Evolutionary conservation across 2,113 vertebrate species (phyloP), one percentile per base, ranked within the genome.

Genomic region (Cinclus mexicanus): DNA sequence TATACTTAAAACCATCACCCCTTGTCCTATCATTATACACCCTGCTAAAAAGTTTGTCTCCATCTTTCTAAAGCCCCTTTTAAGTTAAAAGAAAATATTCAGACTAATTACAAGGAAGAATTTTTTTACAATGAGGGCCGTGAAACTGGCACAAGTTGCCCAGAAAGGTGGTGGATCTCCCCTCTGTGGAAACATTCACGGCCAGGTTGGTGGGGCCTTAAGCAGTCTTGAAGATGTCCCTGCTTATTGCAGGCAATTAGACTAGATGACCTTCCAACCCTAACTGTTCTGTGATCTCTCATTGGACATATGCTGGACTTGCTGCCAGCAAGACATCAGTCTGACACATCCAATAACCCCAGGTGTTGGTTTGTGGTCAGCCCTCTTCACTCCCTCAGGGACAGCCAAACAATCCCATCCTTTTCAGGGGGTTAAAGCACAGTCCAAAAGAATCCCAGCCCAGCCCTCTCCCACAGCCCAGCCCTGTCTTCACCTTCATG

Each of bases 401-500:
- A 74, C 0, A 4, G n/a, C 37, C 2, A 2, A 37, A 37, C 35
- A 57, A 47, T 2, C 16, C 37, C 46, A 64, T 49, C 6, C 4
- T 61, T 87, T 50, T 39, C 6, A 3, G 4, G 9, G 49, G 21
- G 28, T 50, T 85, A 59, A 63, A 76, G 65, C 19, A 49, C 16
- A 21, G 3, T 72, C 53, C 79, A 53, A 76, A 64, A 69, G 31
- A 18, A 44, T 28, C 20, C 82, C 70, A 55, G 39, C 53, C 17
- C 6, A 55, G 24, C 29, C 21, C 31, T 46, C 33, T 63, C 64
- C 65, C 28, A 0, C 5, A 88, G 59, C 56, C 59, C 53, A n/a
- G 52, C 41, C 68, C 56, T 8, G 0, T 37, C 44, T 75, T 59
- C 98, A 99, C 99, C 99, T 99, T 99, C 99, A 99, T 99, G 94